phyloP scores from a whole-genome alignment of 2,113 vertebrate species.

The Microcebus jonahi region DNA sequence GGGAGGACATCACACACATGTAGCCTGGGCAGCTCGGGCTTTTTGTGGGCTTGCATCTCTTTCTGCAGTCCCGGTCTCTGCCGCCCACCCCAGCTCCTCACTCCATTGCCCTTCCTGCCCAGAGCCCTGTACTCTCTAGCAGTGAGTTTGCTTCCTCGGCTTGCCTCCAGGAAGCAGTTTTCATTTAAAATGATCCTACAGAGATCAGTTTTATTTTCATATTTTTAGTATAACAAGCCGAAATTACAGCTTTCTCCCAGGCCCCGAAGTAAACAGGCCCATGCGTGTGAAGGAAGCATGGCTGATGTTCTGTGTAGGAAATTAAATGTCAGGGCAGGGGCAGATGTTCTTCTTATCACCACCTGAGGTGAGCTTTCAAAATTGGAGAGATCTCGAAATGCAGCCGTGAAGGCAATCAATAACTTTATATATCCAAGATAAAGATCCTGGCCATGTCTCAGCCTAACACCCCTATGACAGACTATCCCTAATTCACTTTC shows the following conservation, averaged over 20 bases:
- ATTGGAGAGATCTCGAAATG: background rate
- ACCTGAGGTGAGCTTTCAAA: background rate
- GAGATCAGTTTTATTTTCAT: slow-evolving; percentile 55
- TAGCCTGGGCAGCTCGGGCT: background rate
- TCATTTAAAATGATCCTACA: slow-evolving; percentile 47
- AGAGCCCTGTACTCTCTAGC: background rate
- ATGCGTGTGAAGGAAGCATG: background rate
- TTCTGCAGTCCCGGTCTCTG: background rate
- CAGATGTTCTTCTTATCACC: background rate
- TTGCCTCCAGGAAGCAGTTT: slow-evolving; percentile 50
- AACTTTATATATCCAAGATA: slow-evolving; percentile 39
- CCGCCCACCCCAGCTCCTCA: background rate
- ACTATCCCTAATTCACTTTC: background rate
- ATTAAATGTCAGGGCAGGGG: background rate
- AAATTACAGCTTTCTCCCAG: slow-evolving; percentile 13
- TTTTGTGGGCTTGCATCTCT: background rate
- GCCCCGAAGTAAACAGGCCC: background rate
- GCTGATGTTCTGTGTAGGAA: background rate
- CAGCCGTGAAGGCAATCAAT: background rate
- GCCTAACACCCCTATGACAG: background rate
- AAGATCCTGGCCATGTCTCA: background rate
- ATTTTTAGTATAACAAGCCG: slow-evolving; percentile 48
- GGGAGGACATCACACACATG: background rate
- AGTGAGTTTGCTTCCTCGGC: background rate
- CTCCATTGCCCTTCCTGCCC: background rate